A percentile compares a stretch with the other conserved stretches of the same genome.
These are phyloP conservation scores for Chinchilla lanigera DNA, from an alignment of 2,113 vertebrate genomes.

Conservation along the genomic window DNA sequence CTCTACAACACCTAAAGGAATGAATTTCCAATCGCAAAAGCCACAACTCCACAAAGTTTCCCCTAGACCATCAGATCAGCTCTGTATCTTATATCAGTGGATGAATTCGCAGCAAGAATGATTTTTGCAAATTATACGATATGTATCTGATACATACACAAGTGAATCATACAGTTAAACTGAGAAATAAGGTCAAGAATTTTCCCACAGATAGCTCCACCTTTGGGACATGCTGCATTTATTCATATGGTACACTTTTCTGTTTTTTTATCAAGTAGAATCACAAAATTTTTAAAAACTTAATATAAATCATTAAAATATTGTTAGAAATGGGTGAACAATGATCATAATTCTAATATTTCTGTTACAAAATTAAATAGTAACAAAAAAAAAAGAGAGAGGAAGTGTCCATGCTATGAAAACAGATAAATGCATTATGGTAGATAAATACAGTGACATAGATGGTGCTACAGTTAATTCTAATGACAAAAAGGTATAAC, in stretches of 20 bases:
- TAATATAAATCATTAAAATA: neutral
- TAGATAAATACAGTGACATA: neutral
- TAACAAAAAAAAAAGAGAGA: neutral
- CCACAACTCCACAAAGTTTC: neutral
- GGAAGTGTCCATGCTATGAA: neutral
- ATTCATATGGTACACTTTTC: neutral
- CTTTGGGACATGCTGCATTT: neutral
- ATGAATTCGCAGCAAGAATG: neutral
- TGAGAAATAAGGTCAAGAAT: slow-evolving; percentile 31
- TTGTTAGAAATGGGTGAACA: slow-evolving; percentile 1
- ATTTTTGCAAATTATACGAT: neutral
- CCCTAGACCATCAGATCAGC: neutral
- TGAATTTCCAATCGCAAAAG: neutral
- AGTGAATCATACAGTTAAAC: neutral
- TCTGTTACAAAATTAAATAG: neutral
- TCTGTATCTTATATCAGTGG: neutral
- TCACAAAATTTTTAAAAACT: neutral
- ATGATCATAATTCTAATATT: neutral
- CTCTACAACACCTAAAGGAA: neutral
- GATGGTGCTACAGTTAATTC: neutral
- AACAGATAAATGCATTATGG: neutral
- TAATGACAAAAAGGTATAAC: neutral
- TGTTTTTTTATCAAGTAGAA: neutral
- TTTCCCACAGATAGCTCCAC: neutral
- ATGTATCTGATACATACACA: neutral